Conservation (phyloP, 1,140 invertebrate genomes). For the Cephus cinctus region DNA sequence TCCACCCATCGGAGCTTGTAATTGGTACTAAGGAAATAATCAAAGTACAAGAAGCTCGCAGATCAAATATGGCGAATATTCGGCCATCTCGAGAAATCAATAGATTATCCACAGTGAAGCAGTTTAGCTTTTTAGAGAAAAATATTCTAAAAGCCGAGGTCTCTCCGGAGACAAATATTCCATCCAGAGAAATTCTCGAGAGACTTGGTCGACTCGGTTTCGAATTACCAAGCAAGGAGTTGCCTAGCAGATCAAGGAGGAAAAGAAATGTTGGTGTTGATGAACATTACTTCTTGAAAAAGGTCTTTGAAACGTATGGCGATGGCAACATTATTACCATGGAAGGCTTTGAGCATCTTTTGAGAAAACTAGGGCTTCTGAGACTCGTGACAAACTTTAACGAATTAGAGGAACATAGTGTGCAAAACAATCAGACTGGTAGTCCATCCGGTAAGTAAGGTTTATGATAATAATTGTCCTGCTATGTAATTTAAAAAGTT, state of each 20-base stretch:
- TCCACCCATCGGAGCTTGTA: background rate
- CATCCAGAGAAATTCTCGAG: slow-evolving; percentile 33
- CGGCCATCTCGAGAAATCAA: no score
- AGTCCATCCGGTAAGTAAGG: slow-evolving; percentile 27
- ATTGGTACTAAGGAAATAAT: background rate
- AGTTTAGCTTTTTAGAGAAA: no score
- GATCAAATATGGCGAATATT: no score
- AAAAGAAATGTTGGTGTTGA: slow-evolving; percentile 32
- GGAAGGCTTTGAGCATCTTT: slow-evolving; percentile 65
- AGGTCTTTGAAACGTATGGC: slow-evolving; percentile 57
- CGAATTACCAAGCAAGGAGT: background rate
- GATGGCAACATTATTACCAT: slow-evolving; percentile 64
- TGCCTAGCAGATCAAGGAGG: slow-evolving; percentile 18
- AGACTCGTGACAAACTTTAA: slow-evolving; percentile 50
- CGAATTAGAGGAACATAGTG: slow-evolving; percentile 18
- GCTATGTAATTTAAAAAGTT: no score
- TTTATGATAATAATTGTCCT: no score
- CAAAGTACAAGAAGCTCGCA: background rate
- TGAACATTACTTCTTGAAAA: slow-evolving; percentile 45
- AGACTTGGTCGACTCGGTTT: slow-evolving; percentile 34
- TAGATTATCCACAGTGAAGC: no score
- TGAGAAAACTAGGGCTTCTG: slow-evolving; percentile 62
- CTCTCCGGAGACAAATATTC: no score
- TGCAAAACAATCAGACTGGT: slow-evolving; percentile 28
- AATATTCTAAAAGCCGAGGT: no score